Base-by-base conservation (phyloP, 2,113 vertebrate genomes). In the Rhinopomastus cyanomelas region DNA sequence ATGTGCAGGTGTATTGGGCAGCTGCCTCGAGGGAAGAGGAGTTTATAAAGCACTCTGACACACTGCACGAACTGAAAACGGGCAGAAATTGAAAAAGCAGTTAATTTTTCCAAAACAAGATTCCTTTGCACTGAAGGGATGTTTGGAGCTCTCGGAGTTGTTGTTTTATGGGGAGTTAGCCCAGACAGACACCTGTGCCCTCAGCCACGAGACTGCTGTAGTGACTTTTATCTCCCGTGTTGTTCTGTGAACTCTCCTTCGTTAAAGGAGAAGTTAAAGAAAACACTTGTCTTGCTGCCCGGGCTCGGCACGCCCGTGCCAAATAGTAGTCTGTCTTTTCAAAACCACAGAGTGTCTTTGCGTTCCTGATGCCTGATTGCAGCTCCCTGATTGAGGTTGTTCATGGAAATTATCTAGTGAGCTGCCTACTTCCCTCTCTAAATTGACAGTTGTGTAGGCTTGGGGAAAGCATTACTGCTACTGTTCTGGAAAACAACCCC, bases 361-460 rank as follows among this genome's bases (percentile, higher is more conserved):
- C 82, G 84, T 92, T 90, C 85, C 73, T 90, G 67, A 75, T 73
- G 30, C 75, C 87, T 93, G 37, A 76, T 86, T 91, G 85, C 85
- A 85, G 46, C 59, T 95, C 72, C 81, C 75, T 83, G 92, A 72
- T 78, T 75, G 95, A 87, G 88, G 56, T 64, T 71, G 95, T 87
- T 93, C 81, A 82, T 87, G 94, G 94, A 94, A 96, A 90, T 93
- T 52, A 90, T 85, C 75, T 66, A 82, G 91, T 67, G 91, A 91
- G 8, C 92, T 93, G 94, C 93, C 95, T 94, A 72, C 93, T 95
- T 94, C 89, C 56, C 85, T 64, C 74, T 90, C 51, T n/a, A 61
- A 90, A 84, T 32, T 96, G 95, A 95, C 96, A 96, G 93, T 17
- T 96, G 96, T 95, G 96, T 96, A 72, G 96, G 96, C 88, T 92